Evolutionary conservation across 1,140 invertebrate genomes (phyloP), one percentile per base, ranked within the genome.

Genomic region (Leptopilina clavipes): DNA sequence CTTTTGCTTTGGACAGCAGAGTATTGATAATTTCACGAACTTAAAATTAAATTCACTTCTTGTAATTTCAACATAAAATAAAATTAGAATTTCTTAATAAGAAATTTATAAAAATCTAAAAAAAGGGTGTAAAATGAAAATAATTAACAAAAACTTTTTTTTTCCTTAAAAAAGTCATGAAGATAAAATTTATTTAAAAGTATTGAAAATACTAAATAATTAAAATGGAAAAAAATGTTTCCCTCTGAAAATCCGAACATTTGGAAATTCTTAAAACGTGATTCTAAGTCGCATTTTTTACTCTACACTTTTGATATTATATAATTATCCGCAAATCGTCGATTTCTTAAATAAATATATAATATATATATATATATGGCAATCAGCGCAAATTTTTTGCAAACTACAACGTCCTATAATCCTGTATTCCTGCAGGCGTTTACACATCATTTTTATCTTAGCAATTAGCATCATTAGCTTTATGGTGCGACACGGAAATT

Each of bases 201-300:
- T 52, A 48, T 1, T 12, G 1, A n/a, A 48, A 48, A n/a, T 14
- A 14, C n/a, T n/a, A 48, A 48, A 17, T 52, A 52, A n/a, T n/a
- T 17, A 17, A 17, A 45, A 45, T 14, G 14, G 10, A 45, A 17
- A 17, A n/a, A n/a, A 7, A 12, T 14, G 10, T 65, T 65, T 37
- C 3, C 22, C 22, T 7, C 25, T 31, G 22, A 65, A 65, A 65
- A 65, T 31, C 25, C 22, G 25, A 7, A 7, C 22, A 40, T 25
- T 65, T 37, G 25, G 5, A 31, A 65, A 14, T 65, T 59, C 12
- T 7, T 65, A 65, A 65, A 0, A 65, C 22, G 22, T 65, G 59
- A 65, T 65, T 65, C 59, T 65, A 65, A 65, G 25, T 65, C 59
- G 59, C 59, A 65, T 65, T 14, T n/a, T n/a, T 65, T 65, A 65